Conservation (phyloP, 2,113 vertebrate species). For the Limanda limanda region DNA sequence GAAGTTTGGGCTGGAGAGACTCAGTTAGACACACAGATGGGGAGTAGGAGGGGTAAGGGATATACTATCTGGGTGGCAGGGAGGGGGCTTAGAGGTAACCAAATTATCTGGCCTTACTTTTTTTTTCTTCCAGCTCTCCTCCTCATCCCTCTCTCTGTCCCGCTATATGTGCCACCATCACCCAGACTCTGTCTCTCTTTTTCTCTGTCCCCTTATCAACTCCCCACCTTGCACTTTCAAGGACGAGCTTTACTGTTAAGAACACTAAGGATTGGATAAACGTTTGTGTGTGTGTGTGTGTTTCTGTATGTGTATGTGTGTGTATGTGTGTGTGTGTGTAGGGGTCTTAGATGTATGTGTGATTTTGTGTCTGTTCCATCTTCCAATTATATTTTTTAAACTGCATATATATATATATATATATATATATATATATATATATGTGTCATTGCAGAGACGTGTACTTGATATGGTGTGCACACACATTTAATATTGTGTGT, state of each 20-base stretch:
- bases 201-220: slow-evolving; percentile 65
- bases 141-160: slow-evolving; percentile 53
- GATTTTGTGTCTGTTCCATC: slow-evolving; percentile 5
- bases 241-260: slow-evolving; percentile 73
- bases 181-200: slow-evolving; percentile 38
- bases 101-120: slow-evolving; percentile 70
- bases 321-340: slow-evolving; percentile 16
- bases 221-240: slow-evolving; percentile 77
- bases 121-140: slow-evolving; percentile 51
- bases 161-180: slow-evolving; percentile 39
- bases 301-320: slow-evolving; percentile 31
- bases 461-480: not conserved
- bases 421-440: slow-evolving; percentile 30
- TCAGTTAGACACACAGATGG: slow-evolving; percentile 44
- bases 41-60: slow-evolving; percentile 51
- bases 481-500: not conserved
- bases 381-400: slow-evolving; percentile 16
- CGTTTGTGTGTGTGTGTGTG: slow-evolving; percentile 34
- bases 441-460: slow-evolving; percentile 16
- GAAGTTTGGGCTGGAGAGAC: slow-evolving; percentile 69
- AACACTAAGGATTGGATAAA: slow-evolving; percentile 59
- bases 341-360: slow-evolving; percentile 1
- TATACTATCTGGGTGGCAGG: slow-evolving; percentile 66
- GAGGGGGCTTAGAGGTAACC: slow-evolving; percentile 67
- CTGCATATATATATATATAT: slow-evolving; percentile 25